These are phyloP conservation scores for Platygyra sinensis DNA, from an alignment of 64 coral and sea anemone species.

Conservation along the genomic window DNA sequence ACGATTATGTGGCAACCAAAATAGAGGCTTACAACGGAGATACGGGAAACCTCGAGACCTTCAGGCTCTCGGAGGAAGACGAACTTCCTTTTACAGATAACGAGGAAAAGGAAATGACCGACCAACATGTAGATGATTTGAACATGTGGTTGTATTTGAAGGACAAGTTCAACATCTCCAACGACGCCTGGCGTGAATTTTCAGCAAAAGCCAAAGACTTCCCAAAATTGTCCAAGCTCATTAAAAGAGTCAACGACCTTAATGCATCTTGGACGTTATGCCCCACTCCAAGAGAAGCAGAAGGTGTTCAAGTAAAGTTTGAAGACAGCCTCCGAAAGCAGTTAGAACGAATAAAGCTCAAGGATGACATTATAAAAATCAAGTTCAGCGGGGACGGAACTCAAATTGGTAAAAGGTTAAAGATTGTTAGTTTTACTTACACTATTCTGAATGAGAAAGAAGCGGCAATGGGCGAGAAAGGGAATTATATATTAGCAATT, in stretches of 20 bases:
- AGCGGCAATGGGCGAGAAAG: too few species aligned
- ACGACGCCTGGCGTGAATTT: constrained; percentile 19
- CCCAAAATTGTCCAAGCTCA: neutral
- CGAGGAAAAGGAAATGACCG: too few species aligned
- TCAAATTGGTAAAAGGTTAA: constrained; percentile 1
- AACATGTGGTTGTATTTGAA: constrained; percentile 3
- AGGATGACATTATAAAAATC: neutral
- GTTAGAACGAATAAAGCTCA: too few species aligned
- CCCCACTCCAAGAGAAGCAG: neutral
- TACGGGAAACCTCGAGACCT: constrained; percentile 1
- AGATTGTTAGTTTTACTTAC: too few species aligned
- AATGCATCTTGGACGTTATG: constrained; percentile 2
- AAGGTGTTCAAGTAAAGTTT: neutral
- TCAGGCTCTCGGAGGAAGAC: too few species aligned
- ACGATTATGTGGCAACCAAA: constrained; percentile 46
- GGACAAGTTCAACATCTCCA: constrained; percentile 34
- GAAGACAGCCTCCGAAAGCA: constrained; percentile 11
- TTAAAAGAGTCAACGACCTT: neutral
- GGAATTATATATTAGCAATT: constrained; percentile 10
- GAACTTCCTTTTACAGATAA: neutral
- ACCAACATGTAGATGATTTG: constrained; percentile 15
- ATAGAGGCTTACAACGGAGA: constrained; percentile 19
- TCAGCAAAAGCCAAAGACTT: neutral
- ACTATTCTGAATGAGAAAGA: too few species aligned
- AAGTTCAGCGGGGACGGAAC: neutral